Conservation (phyloP, 2,888 invertebrate genomes). For the Kuschelorhynchus macadamiae region DNA sequence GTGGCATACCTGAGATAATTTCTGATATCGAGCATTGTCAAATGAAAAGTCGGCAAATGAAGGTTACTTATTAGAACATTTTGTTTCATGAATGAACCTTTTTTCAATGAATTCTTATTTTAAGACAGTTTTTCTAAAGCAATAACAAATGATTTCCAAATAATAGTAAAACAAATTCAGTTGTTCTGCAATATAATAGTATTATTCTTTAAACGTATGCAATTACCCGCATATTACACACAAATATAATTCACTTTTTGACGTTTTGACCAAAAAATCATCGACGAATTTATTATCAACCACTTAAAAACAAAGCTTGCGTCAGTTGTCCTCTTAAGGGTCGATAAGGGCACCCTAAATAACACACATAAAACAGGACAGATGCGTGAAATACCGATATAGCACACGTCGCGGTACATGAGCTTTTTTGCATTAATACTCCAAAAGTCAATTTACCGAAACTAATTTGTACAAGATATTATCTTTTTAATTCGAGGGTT, state of each 20-base stretch:
- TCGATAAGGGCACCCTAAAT: background rate
- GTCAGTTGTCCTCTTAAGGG: conserved; percentile 51
- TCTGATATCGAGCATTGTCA: too few species aligned
- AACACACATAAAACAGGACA: conserved; percentile 36
- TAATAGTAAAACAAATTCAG: too few species aligned
- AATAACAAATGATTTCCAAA: too few species aligned
- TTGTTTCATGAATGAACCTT: too few species aligned
- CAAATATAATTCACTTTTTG: conserved; percentile 3
- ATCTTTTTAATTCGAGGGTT: conserved; percentile 11
- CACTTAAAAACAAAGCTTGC: conserved; percentile 41
- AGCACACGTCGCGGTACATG: conserved; percentile 35
- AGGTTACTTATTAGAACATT: too few species aligned
- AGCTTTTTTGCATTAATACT: conserved; percentile 19
- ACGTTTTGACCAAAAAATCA: conserved; percentile 2
- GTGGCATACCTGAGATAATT: too few species aligned
- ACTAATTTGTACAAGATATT: conserved; percentile 33
- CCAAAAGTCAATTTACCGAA: conserved; percentile 35
- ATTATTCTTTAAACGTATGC: too few species aligned
- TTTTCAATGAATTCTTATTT: too few species aligned
- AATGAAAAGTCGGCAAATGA: too few species aligned
- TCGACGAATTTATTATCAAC: conserved; percentile 7
- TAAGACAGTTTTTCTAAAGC: too few species aligned
- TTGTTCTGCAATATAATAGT: too few species aligned
- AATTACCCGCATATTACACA: too few species aligned
- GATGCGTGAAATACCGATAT: conserved; percentile 53